Conservation (phyloP, 2,888 invertebrate genomes). For the Tipula vernalis region DNA sequence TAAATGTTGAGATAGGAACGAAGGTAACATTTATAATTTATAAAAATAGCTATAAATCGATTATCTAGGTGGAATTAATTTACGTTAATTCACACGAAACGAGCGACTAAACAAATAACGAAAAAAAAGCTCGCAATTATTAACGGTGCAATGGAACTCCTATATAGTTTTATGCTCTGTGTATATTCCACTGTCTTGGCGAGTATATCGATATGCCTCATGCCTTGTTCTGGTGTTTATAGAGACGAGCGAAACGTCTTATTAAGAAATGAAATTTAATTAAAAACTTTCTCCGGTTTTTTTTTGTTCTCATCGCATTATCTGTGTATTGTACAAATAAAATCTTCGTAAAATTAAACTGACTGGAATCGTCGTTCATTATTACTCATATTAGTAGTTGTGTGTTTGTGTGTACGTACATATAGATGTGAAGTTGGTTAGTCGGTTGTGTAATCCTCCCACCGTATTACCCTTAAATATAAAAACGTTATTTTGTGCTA, state of each 20-base stretch:
- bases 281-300: neutral
- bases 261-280: neutral
- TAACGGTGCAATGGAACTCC: neutral
- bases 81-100: neutral
- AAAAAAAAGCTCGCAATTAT: neutral
- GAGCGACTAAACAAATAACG: neutral
- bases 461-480: neutral
- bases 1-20: neutral
- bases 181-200: too few species aligned
- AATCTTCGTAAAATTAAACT: neutral
- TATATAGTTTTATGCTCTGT: too few species aligned
- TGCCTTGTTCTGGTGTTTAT: neutral
- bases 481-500: neutral
- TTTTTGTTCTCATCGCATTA: neutral
- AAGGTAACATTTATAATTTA: neutral
- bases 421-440: neutral
- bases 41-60: neutral
- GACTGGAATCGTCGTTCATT: neutral
- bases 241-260: neutral
- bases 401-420: neutral
- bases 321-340: neutral
- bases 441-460: neutral
- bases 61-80: neutral
- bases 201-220: neutral
- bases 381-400: neutral